Conservation (phyloP, 2,113 vertebrate species). For the Scortum barcoo region DNA sequence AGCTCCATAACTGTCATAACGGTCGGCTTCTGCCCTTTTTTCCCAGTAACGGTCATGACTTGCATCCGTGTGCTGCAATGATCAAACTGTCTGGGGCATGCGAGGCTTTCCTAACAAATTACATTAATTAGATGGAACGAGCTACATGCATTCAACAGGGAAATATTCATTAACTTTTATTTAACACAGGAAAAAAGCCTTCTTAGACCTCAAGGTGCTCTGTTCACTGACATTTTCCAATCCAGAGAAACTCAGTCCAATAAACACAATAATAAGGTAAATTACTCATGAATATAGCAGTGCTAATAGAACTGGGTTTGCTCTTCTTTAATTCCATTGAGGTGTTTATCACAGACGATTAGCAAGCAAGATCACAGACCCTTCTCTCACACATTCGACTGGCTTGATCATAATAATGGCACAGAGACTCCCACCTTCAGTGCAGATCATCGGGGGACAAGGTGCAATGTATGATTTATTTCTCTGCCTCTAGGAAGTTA, state of each 20-base stretch:
- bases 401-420: background rate
- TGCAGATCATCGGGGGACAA: background rate
- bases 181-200: slow-evolving; percentile 15
- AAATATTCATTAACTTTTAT: slow-evolving; percentile 50
- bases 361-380: background rate
- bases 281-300: background rate
- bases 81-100: background rate
- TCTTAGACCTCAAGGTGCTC: background rate
- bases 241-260: background rate
- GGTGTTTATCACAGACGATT: slow-evolving; percentile 5
- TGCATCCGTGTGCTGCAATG: slow-evolving; percentile 1
- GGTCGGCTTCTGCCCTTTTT: slow-evolving; percentile 23
- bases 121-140: slow-evolving; percentile 34
- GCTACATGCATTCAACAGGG: slow-evolving; percentile 9
- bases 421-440: background rate
- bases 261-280: background rate
- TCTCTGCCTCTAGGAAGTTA: slow-evolving; percentile 20
- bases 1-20: slow-evolving; percentile 8
- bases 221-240: background rate
- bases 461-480: slow-evolving; percentile 36
- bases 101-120: background rate
- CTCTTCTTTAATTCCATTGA: background rate
- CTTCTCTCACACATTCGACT: background rate
- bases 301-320: background rate
- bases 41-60: slow-evolving; percentile 1